Base-by-base conservation (phyloP, 2,113 vertebrate genomes). In the Pelusios castaneus region DNA sequence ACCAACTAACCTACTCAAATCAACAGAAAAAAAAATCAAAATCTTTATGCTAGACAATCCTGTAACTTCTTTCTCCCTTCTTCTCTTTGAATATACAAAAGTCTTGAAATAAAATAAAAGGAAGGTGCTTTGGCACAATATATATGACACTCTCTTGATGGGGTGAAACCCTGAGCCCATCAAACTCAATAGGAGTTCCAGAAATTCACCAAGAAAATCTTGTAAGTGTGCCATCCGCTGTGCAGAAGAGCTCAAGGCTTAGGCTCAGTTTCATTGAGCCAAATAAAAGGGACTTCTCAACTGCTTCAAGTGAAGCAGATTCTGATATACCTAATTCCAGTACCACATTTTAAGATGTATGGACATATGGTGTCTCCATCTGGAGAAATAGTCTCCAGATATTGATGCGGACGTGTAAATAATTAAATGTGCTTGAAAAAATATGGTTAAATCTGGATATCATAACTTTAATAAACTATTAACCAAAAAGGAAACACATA, bases 161-260 rank as follows among this genome's bases (percentile, higher is more conserved):
- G 1, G 0, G 4, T 87, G 51, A 58, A 10, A 88, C 75, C 25
- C 55, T 58, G 51, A 2, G 0, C 1, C n/a, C 4, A 16, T 52
- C 12, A 73, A 82, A 86, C 47, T 70, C 47, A 58, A 10, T 47
- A 13, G 75, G 84, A 55, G 34, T 82, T 27, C 10, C 10, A 38
- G 49, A 2, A 6, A 92, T 89, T 82, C 75, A 82, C 14, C 45
- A 31, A n/a, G 34, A 17, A 76, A 27, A 90, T 1, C 13, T 25
- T 87, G 11, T 85, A 43, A 38, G 45, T 12, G 14, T 67, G 21
- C 29, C 84, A n/a, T 67, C 34, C 60, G 8, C 31, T n/a, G 31
- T 63, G 60, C 31, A 78, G 10, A 84, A 78, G 2, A 58, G 16
- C 79, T 2, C 2, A 6, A 1, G 24, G 54, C 38, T 45, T n/a